Base-by-base conservation (phyloP, 2,797 vertebrate species). In the Muscicapa comitata region DNA sequence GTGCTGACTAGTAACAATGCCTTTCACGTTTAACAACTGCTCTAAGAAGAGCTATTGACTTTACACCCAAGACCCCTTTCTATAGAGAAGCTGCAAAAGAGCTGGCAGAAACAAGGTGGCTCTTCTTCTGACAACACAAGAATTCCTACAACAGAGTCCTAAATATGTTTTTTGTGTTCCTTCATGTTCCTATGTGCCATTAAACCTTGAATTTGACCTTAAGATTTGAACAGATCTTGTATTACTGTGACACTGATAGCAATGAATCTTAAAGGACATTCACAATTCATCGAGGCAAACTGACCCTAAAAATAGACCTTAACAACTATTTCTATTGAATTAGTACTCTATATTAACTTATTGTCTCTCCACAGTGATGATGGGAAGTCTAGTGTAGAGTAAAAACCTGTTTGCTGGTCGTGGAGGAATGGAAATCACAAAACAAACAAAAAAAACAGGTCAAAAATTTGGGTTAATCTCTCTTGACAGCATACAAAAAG, bases 381-480 rank as follows among this genome's bases (percentile, higher is more conserved):
- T n/a, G 14, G 79, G 24, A 71, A 57, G 29, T 33, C 43, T 53
- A 47, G 13, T 4, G 16, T 10, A 40, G 13, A 67, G 31, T 16
- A 25, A 81, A 95, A 85, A 54, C 11, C 4, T 45, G 23, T 63
- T 62, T 75, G 73, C 48, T 63, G 63, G 37, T 74, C 35, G 45
- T 35, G 53, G 8, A 21, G 38, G 37, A 45, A 77, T 23, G 23
- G 31, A 93, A 95, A 79, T 1, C 1, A 31, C 9, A 42, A 72
- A 66, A 75, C n/a, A 11, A 45, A 45, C 48, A 29, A 53, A 29
- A 35, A 29, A 61, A 70, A 24, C 10, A 61, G 86, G 77, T 82
- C 55, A 82, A 76, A 93, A 89, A 80, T 85, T 58, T 67, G 37
- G 87, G 82, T 90, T 93, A 94, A 93, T 93, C 90, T 94, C 88